These are phyloP conservation scores for Oscheius sp. DNA, from an alignment of 2,888 invertebrate species.

Conservation along the genomic window DNA sequence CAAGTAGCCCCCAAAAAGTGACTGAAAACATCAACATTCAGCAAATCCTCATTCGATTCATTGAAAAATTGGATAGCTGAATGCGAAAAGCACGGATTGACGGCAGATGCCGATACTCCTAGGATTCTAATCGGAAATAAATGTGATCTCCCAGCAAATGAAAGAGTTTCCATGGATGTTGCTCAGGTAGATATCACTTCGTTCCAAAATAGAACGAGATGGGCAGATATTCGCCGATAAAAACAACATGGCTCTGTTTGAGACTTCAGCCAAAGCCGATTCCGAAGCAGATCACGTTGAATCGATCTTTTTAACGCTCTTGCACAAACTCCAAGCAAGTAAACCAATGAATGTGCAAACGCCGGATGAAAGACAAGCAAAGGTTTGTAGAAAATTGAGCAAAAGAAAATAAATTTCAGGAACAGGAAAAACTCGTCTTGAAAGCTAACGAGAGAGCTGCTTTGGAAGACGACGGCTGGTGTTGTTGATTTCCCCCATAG, in stretches of 20 bases:
- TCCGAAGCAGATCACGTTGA: constrained; percentile 79
- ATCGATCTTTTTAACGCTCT: constrained; percentile 82
- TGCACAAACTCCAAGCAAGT: constrained; percentile 80
- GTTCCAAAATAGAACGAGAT: background rate
- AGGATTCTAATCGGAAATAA: constrained; percentile 84
- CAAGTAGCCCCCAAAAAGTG: constrained; percentile 18
- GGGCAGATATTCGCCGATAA: constrained; percentile 78
- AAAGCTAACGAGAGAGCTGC: constrained; percentile 61
- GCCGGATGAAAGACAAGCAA: constrained; percentile 59
- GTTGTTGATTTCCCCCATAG: constrained; percentile 60
- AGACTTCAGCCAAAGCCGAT: constrained; percentile 81
- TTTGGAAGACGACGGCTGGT: constrained; percentile 61
- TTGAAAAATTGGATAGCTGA: constrained; percentile 82
- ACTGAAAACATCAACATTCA: background rate
- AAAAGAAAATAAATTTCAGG: constrained; percentile 28
- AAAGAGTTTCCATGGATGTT: constrained; percentile 78
- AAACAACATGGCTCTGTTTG: constrained; percentile 78
- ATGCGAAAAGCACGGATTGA: constrained; percentile 76
- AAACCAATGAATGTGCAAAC: constrained; percentile 75
- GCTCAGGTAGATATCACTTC: constrained; percentile 75
- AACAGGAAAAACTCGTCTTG: constrained; percentile 60
- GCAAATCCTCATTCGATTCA: constrained; percentile 58
- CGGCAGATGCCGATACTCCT: constrained; percentile 72
- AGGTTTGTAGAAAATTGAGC: constrained; percentile 31
- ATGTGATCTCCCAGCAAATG: constrained; percentile 76